Evolutionary conservation across 2,888 invertebrate species (phyloP), one percentile per base, ranked within the genome.

Genomic region (Gnatocerus cornutus): DNA sequence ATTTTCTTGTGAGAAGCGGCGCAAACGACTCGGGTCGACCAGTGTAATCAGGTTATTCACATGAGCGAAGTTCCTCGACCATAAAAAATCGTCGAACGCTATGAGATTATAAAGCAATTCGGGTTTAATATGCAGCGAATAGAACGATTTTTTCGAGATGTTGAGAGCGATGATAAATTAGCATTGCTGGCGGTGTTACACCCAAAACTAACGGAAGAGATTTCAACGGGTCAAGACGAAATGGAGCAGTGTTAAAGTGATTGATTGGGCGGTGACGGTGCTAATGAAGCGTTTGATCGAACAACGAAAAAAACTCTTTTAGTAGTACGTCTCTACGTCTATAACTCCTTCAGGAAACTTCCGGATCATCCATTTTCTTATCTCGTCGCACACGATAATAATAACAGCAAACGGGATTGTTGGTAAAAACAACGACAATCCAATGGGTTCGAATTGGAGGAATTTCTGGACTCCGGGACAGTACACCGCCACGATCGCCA

Each of bases 241-340:
- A 37, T 37, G 37, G 9, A 37, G 37, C 37, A n/a, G n/a, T 8
- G 8, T 8, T 8, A 8, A n/a, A 37, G 37, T 37, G 37, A 37
- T 37, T 8, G 37, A 37, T 37, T n/a, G n/a, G 37, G 37, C 45
- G 45, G 12, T 45, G 45, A 14, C 14, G 12, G 7, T 12, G 7
- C 1, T 45, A 21, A 21, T 21, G 21, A 21, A 21, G 21, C 21
- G 21, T 21, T 21, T 21, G 21, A 21, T 21, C 21, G 21, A 21
- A 3, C 21, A 21, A 4, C 2, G n/a, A n/a, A n/a, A n/a, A n/a
- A n/a, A n/a, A n/a, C n/a, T n/a, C 4, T 21, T 21, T 21, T 21
- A 91, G 79, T 93, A 94, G 80, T 93, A 93, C 48, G 92, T 93
- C 84, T 94, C 93, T 71, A 86, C 81, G 80, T 93, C 92, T 21